Base-by-base conservation (phyloP, 2,113 vertebrate genomes). In the Hyaena hyaena region DNA sequence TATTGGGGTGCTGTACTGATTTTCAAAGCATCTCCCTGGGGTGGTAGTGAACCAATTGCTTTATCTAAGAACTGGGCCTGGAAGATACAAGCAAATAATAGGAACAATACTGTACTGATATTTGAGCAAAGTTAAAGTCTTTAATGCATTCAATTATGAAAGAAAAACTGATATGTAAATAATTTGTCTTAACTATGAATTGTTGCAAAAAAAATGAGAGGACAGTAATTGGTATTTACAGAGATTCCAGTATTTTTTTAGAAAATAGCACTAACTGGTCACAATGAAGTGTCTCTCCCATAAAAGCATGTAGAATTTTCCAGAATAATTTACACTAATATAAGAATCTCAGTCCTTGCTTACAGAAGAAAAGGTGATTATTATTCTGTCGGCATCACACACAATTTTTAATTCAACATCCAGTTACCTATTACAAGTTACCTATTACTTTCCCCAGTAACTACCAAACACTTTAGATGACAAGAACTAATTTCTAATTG, bases 401-500 rank as follows among this genome's bases (percentile, higher is more conserved):
- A 61, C 15, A 68, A 73, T 92, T 89, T 88, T 88, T 6, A 10
- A 84, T 24, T 86, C 82, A 92, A 86, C 4, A 89, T 63, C 5
- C 6, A 65, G 8, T 68, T 58, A 96, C 77, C 21, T 35, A 43
- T 45, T 87, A 45, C 1, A 69, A 84, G 8, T 68, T 58, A 96
- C 77, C 21, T 35, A 43, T 45, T 87, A 45, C 1, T 63, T 79
- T 10, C 4, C 14, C 65, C 84, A 55, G 12, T 58, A 82, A 82
- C 17, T 66, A 58, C 7, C 23, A 92, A 93, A 71, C 10, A 50
- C 2, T 82, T 77, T 39, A 93, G 17, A 55, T 74, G 39, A 39
- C 31, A 96, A 85, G 43, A 86, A 76, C 61, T 69, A 82, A 82
- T 39, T 16, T 93, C 31, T 94, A 73, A 93, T 61, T 87, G 65